Evolutionary conservation across 2,888 invertebrate species (phyloP).

Genomic region (Platycnemis pennipes): DNA sequence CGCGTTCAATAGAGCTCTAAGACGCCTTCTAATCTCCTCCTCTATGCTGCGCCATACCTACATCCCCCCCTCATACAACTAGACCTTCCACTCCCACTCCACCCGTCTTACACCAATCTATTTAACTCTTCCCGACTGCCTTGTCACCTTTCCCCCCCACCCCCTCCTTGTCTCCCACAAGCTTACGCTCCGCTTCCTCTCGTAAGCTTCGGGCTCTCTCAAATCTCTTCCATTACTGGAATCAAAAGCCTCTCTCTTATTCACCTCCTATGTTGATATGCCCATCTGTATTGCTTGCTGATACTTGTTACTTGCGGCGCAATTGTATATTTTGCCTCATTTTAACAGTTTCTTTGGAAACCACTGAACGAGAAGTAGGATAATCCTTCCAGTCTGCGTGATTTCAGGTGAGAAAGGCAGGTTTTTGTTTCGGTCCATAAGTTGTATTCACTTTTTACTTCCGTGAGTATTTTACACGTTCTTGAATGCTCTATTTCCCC

Average conservation of each 20-base stretch:
- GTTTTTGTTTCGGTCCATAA: too few relatives aligned
- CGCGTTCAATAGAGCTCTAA: background rate
- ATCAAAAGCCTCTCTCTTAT: background rate
- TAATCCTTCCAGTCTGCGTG: too few relatives aligned
- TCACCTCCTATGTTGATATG: background rate
- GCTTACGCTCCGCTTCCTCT: background rate
- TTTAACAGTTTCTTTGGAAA: too few relatives aligned
- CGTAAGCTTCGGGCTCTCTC: background rate
- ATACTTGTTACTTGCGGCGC: too few relatives aligned
- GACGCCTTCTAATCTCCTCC: background rate
- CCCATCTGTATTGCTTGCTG: background rate
- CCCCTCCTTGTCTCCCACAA: too few relatives aligned
- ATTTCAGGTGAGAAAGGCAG: too few relatives aligned
- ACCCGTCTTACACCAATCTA: background rate
- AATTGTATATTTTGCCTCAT: too few relatives aligned
- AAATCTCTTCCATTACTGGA: background rate
- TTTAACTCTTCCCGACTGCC: background rate
- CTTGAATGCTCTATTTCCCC: too few relatives aligned
- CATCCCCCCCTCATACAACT: background rate
- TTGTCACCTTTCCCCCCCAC: background rate
- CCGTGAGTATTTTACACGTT: too few relatives aligned
- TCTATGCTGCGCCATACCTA: background rate
- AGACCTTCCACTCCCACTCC: background rate
- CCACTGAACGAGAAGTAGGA: too few relatives aligned
- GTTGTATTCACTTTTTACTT: too few relatives aligned